These are phyloP conservation scores for Drosophila koepferae DNA, from an alignment of 2,888 invertebrate species.

Conservation along the genomic window DNA sequence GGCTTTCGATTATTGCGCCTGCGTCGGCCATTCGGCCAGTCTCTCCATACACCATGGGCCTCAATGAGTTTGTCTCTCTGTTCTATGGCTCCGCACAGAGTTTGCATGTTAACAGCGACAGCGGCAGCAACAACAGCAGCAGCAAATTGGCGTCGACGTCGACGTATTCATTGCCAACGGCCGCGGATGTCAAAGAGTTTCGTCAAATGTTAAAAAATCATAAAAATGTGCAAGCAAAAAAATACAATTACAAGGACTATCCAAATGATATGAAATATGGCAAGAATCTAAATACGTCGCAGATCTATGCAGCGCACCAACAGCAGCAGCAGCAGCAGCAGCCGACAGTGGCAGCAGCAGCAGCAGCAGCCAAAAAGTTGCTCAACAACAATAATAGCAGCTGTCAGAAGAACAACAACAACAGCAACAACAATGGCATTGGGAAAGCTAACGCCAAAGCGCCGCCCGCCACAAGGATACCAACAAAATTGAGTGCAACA, in stretches of 20 bases:
- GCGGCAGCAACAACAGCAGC: conserved; percentile 21
- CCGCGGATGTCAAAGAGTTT: conserved; percentile 74
- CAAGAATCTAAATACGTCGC: conserved; percentile 58
- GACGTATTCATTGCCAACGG: conserved; percentile 72
- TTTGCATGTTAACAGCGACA: conserved; percentile 58
- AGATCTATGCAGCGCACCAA: conserved; percentile 41
- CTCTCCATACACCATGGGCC: conserved; percentile 75
- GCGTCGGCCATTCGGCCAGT: conserved; percentile 23
- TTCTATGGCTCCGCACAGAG: conserved; percentile 84
- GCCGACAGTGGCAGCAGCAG: conserved; percentile 19
- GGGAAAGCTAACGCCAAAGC: conserved; percentile 32
- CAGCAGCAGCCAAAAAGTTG: conserved; percentile 52
- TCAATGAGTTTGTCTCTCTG: conserved; percentile 85
- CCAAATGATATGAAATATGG: conserved; percentile 79
- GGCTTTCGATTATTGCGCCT: conserved; percentile 45
- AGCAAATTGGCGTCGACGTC: conserved; percentile 67
- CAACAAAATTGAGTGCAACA: conserved; percentile 53
- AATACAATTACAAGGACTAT: conserved; percentile 81
- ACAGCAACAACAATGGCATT: conserved; percentile 32
- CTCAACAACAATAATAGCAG: conserved; percentile 39
- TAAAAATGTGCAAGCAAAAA: conserved; percentile 80
- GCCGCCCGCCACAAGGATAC: conserved; percentile 70
- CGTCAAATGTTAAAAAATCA: conserved; percentile 83
- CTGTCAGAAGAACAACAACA: conserved; percentile 71
- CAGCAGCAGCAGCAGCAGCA: conserved; percentile 28